phyloP scores from a whole-genome alignment of 2,888 invertebrate species.

The Lysandra bellargus region DNA sequence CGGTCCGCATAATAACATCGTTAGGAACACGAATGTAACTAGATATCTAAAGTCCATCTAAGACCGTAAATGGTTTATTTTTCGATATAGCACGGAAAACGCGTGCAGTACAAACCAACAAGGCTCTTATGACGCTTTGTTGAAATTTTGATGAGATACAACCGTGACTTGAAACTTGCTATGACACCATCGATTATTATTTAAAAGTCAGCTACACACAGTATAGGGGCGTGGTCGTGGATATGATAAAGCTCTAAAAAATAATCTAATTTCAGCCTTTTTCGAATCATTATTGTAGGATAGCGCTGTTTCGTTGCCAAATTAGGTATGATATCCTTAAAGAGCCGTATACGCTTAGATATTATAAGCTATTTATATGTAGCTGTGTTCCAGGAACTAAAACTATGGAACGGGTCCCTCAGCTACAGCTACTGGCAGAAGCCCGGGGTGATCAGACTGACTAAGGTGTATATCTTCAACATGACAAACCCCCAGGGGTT shows the following conservation, averaged over 20 bases:
- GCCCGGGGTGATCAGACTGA: conserved; percentile 90
- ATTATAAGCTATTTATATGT: conserved; percentile 27
- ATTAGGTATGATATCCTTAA: not conserved
- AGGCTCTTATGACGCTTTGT: no score
- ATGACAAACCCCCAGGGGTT: conserved; percentile 92
- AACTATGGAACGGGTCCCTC: conserved; percentile 90
- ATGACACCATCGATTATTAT: no score
- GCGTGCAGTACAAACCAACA: not conserved
- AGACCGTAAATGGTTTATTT: not conserved
- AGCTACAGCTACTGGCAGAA: conserved; percentile 95
- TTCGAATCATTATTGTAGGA: not conserved
- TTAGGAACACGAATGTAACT: not conserved
- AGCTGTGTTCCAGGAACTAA: conserved; percentile 84
- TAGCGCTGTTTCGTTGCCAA: no score
- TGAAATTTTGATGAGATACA: no score
- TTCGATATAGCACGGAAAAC: not conserved
- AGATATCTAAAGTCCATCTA: not conserved
- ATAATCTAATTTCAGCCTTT: not conserved
- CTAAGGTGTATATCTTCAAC: conserved; percentile 94
- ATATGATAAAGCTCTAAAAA: no score
- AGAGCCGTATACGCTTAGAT: not conserved
- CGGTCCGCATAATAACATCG: not conserved
- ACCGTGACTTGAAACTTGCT: no score
- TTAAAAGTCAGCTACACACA: no score
- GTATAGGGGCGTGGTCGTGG: no score